Percentiles rank a stretch among this genome's conserved stretches.
Evolutionary conservation across 2,113 vertebrate species (phyloP).

Genomic region (Semicossyphus pulcher): DNA sequence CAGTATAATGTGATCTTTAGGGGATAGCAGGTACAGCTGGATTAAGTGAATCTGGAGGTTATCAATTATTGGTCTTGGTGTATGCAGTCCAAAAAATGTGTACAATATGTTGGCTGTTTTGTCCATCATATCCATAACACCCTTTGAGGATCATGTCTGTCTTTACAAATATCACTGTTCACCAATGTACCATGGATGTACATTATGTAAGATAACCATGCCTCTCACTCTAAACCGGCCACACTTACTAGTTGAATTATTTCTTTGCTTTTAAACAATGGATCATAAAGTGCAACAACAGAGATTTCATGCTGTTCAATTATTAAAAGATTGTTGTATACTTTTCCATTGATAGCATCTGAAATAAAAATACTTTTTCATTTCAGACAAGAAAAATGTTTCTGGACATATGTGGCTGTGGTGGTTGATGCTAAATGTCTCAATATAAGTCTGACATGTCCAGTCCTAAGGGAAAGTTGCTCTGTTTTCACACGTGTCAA

Average conservation of each 20-base stretch:
- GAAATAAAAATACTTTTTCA: not conserved
- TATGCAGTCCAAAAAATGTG: constrained; percentile 38
- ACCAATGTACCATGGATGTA: constrained; percentile 1
- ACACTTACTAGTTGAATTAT: not conserved
- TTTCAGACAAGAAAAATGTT: not conserved
- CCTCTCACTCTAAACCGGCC: not conserved
- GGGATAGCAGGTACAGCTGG: constrained; percentile 21
- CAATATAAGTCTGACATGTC: not conserved
- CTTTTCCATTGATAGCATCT: not conserved
- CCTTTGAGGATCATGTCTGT: not conserved
- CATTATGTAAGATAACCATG: constrained; percentile 17
- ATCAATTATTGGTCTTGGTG: constrained; percentile 38
- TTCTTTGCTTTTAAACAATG: constrained; percentile 2
- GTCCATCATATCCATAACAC: not conserved
- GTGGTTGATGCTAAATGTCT: constrained; percentile 6
- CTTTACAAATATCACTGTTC: constrained; percentile 11
- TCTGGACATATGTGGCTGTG: not conserved
- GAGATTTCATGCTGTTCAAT: not conserved
- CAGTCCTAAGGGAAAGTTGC: constrained; percentile 23
- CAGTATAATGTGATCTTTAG: constrained; percentile 54
- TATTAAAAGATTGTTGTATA: not conserved
- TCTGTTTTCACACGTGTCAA: constrained; percentile 20
- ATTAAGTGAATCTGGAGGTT: constrained; percentile 13
- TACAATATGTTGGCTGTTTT: constrained; percentile 8
- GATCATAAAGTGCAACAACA: not conserved